These are phyloP conservation scores for Turnix velox DNA, from an alignment of 2,113 vertebrate genomes.

Conservation along the genomic window DNA sequence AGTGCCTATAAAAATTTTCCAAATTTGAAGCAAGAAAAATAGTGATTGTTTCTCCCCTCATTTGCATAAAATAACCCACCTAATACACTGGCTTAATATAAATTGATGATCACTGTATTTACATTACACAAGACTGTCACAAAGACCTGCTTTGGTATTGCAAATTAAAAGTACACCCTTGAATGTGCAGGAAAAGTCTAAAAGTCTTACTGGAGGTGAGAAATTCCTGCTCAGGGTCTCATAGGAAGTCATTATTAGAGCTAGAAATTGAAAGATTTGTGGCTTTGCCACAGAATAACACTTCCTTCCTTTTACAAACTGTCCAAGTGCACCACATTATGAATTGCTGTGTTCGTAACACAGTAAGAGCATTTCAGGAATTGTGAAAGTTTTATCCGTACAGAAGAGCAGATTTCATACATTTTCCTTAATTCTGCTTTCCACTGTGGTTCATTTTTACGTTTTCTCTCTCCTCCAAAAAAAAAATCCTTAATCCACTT, in stretches of 20 bases:
- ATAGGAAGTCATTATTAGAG: background rate
- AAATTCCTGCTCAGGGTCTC: background rate
- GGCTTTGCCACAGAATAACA: background rate
- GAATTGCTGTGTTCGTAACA: background rate
- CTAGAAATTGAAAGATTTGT: background rate
- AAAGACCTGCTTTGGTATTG: slow-evolving; percentile 21
- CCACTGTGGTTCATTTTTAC: background rate
- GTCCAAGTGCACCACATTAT: background rate
- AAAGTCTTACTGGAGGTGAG: background rate
- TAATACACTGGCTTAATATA: background rate
- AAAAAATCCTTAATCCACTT: background rate
- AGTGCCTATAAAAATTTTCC: background rate
- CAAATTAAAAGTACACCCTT: background rate
- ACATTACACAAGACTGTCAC: background rate
- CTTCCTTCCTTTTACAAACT: background rate
- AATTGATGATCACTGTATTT: background rate
- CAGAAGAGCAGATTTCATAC: background rate
- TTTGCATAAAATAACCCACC: background rate
- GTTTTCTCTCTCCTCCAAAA: background rate
- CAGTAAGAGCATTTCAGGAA: background rate
- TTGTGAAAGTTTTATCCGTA: background rate
- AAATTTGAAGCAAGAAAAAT: background rate
- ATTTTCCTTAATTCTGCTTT: background rate
- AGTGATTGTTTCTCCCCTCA: background rate
- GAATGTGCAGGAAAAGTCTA: background rate